Evolutionary conservation across 2,113 vertebrate genomes (phyloP).

Genomic region (Paralichthys olivaceus): DNA sequence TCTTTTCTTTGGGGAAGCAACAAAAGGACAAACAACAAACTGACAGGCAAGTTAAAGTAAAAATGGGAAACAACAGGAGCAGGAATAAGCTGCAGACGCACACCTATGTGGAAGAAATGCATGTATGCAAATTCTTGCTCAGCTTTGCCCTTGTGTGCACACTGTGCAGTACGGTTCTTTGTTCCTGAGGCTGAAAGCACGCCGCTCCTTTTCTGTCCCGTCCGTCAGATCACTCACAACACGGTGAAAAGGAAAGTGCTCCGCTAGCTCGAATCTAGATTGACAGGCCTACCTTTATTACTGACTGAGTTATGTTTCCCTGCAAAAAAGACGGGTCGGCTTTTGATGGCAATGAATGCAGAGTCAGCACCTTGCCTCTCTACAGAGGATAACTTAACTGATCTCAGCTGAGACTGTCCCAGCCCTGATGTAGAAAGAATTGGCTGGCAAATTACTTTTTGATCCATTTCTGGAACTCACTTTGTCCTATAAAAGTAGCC

Average conservation of each 20-base stretch:
- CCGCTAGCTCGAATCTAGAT: conserved; percentile 71
- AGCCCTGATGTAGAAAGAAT: conserved; percentile 63
- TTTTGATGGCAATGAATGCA: conserved; percentile 72
- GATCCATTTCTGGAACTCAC: conserved; percentile 69
- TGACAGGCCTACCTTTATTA: conserved; percentile 81
- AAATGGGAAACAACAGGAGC: conserved; percentile 35
- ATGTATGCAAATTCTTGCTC: conserved; percentile 43
- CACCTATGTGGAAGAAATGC: conserved; percentile 16
- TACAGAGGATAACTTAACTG: conserved; percentile 63
- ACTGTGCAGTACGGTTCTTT: conserved; percentile 47
- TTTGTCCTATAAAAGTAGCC: conserved; percentile 56
- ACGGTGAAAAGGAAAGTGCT: conserved; percentile 64
- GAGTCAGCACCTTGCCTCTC: conserved; percentile 72
- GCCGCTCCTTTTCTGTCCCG: conserved; percentile 39
- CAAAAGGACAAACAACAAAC: conserved; percentile 21
- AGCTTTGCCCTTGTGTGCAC: conserved; percentile 6
- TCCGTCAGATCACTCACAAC: conserved; percentile 70
- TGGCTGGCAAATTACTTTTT: conserved; percentile 66
- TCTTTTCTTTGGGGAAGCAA: conserved; percentile 30
- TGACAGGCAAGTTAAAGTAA: conserved; percentile 39
- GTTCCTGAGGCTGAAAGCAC: conserved; percentile 64
- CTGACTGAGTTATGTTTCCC: conserved; percentile 77
- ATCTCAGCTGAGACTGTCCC: conserved; percentile 67
- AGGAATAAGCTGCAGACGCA: conserved; percentile 21
- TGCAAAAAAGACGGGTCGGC: conserved; percentile 67